These are phyloP conservation scores for Anguilla pacifica DNA, from an alignment of 2,797 vertebrate species.

Conservation along the genomic window DNA sequence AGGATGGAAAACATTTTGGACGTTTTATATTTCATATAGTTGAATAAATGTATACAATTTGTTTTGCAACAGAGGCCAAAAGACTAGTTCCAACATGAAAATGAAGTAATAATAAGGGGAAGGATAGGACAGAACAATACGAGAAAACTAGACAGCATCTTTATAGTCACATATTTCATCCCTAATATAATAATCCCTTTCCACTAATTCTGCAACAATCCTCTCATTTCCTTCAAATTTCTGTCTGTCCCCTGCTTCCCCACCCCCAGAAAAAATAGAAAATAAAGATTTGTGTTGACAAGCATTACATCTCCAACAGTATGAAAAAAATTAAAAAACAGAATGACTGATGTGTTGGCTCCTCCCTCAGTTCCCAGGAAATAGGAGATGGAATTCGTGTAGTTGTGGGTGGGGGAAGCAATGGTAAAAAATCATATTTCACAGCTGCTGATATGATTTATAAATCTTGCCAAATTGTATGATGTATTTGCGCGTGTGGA, in stretches of 20 bases:
- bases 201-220: neutral
- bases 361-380: neutral
- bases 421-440: neutral
- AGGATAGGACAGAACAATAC: neutral
- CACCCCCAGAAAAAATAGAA: neutral
- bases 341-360: too few relatives aligned
- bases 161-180: neutral
- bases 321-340: neutral
- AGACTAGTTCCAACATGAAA: slow-evolving; percentile 3
- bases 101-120: slow-evolving; percentile 12
- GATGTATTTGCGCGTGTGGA: neutral
- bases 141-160: slow-evolving; percentile 1
- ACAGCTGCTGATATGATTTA: slow-evolving; percentile 29
- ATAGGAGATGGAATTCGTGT: neutral
- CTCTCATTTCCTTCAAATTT: neutral
- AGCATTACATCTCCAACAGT: neutral
- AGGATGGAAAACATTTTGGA: neutral
- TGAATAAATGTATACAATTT: neutral
- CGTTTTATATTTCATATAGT: neutral
- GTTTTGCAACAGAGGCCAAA: neutral
- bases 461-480: slow-evolving; percentile 12
- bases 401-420: neutral
- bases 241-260: neutral
- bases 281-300: neutral
- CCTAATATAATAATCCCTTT: neutral